These are phyloP conservation scores for Chrysaora quinquecirrha DNA, from an alignment of 30 jellyfish, hydroid and myxozoan genomes.

Conservation along the genomic window DNA sequence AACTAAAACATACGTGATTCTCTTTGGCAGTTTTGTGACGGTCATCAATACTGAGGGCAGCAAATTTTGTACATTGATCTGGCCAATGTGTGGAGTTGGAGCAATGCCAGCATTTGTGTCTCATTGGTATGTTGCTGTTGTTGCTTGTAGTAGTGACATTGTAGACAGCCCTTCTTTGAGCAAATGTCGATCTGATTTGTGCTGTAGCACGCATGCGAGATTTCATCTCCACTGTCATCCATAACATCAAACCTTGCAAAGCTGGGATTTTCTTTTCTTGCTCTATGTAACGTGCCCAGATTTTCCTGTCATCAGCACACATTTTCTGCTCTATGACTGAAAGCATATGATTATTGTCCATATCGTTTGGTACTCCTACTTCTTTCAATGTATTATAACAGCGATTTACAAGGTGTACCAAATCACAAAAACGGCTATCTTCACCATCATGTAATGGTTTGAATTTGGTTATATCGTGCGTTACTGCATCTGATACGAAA, in stretches of 20 bases:
- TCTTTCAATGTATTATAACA: too few relatives aligned
- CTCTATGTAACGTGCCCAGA: too few relatives aligned
- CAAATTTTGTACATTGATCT: slow-evolving; percentile 55
- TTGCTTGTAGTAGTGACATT: slow-evolving; percentile 42
- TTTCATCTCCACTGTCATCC: slow-evolving; percentile 68
- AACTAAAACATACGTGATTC: slow-evolving; percentile 65
- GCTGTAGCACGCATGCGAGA: slow-evolving; percentile 68
- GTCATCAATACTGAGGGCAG: slow-evolving; percentile 39
- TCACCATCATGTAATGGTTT: too few relatives aligned
- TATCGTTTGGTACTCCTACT: too few relatives aligned
- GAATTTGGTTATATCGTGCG: slow-evolving; percentile 57
- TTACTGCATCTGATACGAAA: slow-evolving; percentile 48
- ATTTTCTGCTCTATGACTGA: too few relatives aligned
- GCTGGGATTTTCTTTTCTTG: slow-evolving; percentile 32
- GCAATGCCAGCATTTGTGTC: slow-evolving; percentile 66
- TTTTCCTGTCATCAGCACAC: too few relatives aligned
- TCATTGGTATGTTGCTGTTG: slow-evolving; percentile 30
- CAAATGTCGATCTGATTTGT: slow-evolving; percentile 65
- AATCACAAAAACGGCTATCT: too few relatives aligned
- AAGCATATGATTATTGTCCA: too few relatives aligned
- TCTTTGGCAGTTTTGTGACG: slow-evolving; percentile 59
- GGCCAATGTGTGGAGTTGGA: slow-evolving; percentile 61
- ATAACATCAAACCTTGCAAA: slow-evolving; percentile 42
- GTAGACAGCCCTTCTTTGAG: slow-evolving; percentile 46
- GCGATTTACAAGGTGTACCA: too few relatives aligned